phyloP scores from a whole-genome alignment of 2,888 invertebrate species.

The Metalampra italica region DNA sequence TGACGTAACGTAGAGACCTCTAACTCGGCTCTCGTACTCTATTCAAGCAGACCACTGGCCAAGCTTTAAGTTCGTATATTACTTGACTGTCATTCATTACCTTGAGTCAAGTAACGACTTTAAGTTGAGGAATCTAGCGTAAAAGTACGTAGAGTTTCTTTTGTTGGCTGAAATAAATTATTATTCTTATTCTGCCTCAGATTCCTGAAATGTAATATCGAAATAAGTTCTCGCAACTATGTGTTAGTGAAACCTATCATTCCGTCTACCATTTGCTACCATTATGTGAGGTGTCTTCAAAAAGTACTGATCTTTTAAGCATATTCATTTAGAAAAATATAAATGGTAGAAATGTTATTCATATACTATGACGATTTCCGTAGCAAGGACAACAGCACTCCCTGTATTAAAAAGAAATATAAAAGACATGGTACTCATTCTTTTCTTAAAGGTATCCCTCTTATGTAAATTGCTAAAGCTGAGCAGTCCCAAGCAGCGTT shows the following conservation, averaged over 20 bases:
- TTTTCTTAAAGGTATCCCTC: neutral
- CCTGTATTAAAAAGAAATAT: neutral
- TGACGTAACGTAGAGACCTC: neutral
- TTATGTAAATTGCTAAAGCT: slow-evolving; percentile 21
- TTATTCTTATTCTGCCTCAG: too few relatives aligned
- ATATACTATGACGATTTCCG: too few relatives aligned
- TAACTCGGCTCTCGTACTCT: neutral
- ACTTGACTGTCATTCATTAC: slow-evolving; percentile 4
- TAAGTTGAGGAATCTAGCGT: neutral
- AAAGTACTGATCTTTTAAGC: too few relatives aligned
- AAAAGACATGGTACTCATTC: neutral
- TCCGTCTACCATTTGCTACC: too few relatives aligned
- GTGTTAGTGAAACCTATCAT: too few relatives aligned
- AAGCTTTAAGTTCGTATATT: slow-evolving; percentile 1
- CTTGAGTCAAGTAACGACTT: neutral
- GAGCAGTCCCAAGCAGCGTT: slow-evolving; percentile 27
- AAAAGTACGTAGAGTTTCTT: too few relatives aligned
- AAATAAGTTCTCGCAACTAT: too few relatives aligned
- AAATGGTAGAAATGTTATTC: too few relatives aligned
- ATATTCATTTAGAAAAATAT: too few relatives aligned
- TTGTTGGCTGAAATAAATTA: too few relatives aligned
- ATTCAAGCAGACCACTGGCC: neutral
- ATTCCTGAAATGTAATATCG: too few relatives aligned
- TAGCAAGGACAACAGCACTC: neutral
- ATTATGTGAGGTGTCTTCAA: too few relatives aligned